phyloP scores from a whole-genome alignment of 2,113 vertebrate species.

The Genyomyrus donnyi region DNA sequence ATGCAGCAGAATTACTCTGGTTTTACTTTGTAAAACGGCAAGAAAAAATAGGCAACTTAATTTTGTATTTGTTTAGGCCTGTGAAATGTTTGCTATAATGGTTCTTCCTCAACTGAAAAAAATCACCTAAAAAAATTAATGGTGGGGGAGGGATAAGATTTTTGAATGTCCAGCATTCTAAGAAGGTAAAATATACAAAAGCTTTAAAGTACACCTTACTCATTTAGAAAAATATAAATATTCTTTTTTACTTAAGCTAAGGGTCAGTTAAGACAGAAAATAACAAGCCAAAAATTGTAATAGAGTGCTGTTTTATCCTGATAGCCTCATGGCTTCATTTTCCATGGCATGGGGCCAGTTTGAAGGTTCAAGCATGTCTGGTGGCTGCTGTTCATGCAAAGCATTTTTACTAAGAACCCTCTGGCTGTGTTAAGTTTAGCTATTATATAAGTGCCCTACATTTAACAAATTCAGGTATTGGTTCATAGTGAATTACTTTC shows the following conservation, averaged over 20 bases:
- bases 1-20: neutral
- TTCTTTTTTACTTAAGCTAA: neutral
- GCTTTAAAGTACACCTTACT: neutral
- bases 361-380: constrained; percentile 25
- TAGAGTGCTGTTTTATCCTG: neutral
- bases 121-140: neutral
- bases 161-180: neutral
- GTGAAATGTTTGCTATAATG: neutral
- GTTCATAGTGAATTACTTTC: constrained; percentile 42
- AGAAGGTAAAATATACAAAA: neutral
- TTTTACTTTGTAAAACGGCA: neutral
- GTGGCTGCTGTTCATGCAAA: constrained; percentile 29
- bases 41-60: neutral
- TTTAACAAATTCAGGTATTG: constrained; percentile 36
- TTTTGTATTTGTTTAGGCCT: neutral
- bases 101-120: neutral
- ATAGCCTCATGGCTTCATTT: neutral
- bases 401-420: constrained; percentile 37
- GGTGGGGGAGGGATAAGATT: neutral
- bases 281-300: neutral
- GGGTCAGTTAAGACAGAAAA: neutral
- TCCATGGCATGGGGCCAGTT: constrained; percentile 15
- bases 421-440: constrained; percentile 44
- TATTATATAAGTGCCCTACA: constrained; percentile 46
- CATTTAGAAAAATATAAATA: neutral